phyloP scores from a whole-genome alignment of 2,888 invertebrate species.

The Priocnemis perturbator region DNA sequence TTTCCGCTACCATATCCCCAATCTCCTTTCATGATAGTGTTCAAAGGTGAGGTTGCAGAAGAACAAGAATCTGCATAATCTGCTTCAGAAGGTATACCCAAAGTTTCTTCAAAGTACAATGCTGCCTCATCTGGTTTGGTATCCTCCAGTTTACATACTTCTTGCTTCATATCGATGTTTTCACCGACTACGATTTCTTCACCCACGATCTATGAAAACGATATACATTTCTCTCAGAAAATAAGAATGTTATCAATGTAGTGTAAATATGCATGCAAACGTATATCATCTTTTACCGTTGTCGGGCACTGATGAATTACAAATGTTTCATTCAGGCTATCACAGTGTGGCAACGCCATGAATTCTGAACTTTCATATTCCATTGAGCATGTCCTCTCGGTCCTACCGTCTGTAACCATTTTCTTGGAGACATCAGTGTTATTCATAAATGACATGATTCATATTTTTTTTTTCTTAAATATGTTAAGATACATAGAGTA shows the following conservation, averaged over 20 bases:
- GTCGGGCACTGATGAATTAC: constrained; percentile 38
- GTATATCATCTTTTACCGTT: not conserved
- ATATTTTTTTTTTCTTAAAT: not conserved
- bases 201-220: constrained; percentile 34
- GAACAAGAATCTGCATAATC: constrained; percentile 18
- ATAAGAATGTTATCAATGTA: no score
- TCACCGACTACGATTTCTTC: constrained; percentile 46
- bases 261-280: constrained; percentile 9
- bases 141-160: constrained; percentile 12
- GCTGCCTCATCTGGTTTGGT: constrained; percentile 6
- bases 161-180: constrained; percentile 28
- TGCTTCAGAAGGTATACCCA: not conserved
- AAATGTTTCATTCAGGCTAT: constrained; percentile 41
- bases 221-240: constrained; percentile 9
- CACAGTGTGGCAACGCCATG: constrained; percentile 43
- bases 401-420: constrained; percentile 42
- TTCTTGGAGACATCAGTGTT: constrained; percentile 43
- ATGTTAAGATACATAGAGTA: not conserved
- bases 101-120: constrained; percentile 28
- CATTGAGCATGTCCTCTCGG: constrained; percentile 35
- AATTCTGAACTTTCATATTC: constrained; percentile 42
- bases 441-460: constrained; percentile 52
- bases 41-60: constrained; percentile 15
- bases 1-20: constrained; percentile 23
- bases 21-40: constrained; percentile 17